Evolutionary conservation across 1,140 invertebrate species (phyloP).

Genomic region (Leptinotarsa lineolata): DNA sequence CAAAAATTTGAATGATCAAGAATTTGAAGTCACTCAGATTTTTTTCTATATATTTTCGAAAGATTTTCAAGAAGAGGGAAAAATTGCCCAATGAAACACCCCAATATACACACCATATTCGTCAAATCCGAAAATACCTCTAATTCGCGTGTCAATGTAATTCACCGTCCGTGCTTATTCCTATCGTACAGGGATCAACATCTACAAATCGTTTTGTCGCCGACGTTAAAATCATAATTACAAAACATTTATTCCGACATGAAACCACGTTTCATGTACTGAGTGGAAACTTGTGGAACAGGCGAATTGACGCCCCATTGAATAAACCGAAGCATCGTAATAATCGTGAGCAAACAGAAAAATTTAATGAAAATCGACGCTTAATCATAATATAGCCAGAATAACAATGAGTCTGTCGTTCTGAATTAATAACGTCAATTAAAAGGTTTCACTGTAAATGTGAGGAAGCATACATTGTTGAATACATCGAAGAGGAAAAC

Average conservation of each 20-base stretch:
- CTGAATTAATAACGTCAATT: conserved; percentile 19
- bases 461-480: too few species aligned
- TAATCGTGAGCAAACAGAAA: background rate
- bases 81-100: too few species aligned
- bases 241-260: conserved; percentile 21
- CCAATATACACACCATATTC: background rate
- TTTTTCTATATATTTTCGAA: too few species aligned
- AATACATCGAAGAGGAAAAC: too few species aligned
- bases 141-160: conserved; percentile 17
- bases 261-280: conserved; percentile 25
- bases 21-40: too few species aligned
- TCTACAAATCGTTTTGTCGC: conserved; percentile 30
- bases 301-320: conserved; percentile 3
- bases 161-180: conserved; percentile 9
- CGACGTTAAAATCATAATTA: conserved; percentile 28
- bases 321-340: conserved; percentile 17
- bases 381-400: background rate
- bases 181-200: conserved; percentile 22
- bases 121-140: conserved; percentile 5
- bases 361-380: background rate
- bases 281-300: conserved; percentile 6
- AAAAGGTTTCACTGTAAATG: background rate
- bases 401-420: conserved; percentile 13
- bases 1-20: too few species aligned
- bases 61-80: too few species aligned